A percentile compares a stretch with the other conserved stretches of the same genome.
phyloP scores from a whole-genome alignment of 1,140 invertebrate species.

The Capitella teleta region DNA sequence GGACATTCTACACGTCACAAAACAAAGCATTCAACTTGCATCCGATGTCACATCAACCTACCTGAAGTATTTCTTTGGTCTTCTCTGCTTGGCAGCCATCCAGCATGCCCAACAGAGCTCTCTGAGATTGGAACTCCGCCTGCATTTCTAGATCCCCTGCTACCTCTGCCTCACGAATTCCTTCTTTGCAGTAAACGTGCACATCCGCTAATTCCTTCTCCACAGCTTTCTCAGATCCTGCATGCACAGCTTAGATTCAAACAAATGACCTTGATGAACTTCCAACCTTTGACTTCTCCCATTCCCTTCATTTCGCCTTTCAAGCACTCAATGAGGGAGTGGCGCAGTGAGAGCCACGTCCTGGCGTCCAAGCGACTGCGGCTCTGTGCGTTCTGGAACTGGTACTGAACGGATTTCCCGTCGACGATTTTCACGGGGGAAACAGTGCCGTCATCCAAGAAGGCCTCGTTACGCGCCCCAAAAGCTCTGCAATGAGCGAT shows the following conservation, averaged over 20 bases:
- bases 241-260: too few species aligned
- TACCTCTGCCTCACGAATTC: conserved; percentile 29
- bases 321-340: conserved; percentile 25
- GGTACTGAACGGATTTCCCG: too few species aligned
- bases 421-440: too few species aligned
- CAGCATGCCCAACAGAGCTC: conserved; percentile 28
- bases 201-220: conserved; percentile 32
- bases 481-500: too few species aligned
- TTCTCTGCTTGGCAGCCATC: conserved; percentile 31
- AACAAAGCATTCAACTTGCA: too few species aligned
- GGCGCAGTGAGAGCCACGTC: conserved; percentile 31
- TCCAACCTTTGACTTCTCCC: conserved; percentile 34
- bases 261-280: background rate
- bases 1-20: conserved; percentile 24
- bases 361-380: conserved; percentile 30
- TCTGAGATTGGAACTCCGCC: conserved; percentile 30
- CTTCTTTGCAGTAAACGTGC: conserved; percentile 32
- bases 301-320: conserved; percentile 33
- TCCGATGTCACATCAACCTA: too few species aligned
- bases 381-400: conserved; percentile 37
- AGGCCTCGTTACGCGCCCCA: too few species aligned
- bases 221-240: conserved; percentile 27
- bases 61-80: conserved; percentile 27
- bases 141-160: conserved; percentile 30
- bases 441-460: too few species aligned